Evolutionary conservation across 2,888 invertebrate genomes (phyloP), one percentile per base, ranked within the genome.

Genomic region (Brachynemurus nebulosus): DNA sequence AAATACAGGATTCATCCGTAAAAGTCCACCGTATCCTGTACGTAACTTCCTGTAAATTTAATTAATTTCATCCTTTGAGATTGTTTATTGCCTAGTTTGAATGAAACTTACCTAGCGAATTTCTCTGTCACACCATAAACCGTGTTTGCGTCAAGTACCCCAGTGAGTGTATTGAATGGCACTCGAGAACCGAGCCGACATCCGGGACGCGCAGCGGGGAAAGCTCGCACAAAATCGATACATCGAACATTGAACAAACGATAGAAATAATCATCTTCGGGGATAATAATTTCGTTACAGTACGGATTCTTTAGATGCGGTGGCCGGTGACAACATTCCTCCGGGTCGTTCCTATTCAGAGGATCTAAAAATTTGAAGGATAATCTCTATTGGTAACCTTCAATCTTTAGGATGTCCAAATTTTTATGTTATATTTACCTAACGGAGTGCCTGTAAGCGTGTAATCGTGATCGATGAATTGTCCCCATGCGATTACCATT

Each of bases 401-500:
- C n/a, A 30, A 30, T 12, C n/a, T n/a, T n/a, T n/a, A n/a, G n/a
- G 25, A 21, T 40, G 12, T n/a, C n/a, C n/a, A n/a, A n/a, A n/a
- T n/a, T n/a, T n/a, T n/a, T n/a, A n/a, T 27, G 17, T 3, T 33
- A 11, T 37, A 52, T 67, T 66, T 69, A 89, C 89, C 89, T 50
- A 90, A 69, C 35, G 90, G 88, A 19, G 89, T 90, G 52, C 76
- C 90, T 45, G 89, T 89, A 30, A 90, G 72, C 4, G 90, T 90
- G 56, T 86, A 86, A 64, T 91, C 91, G 69, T 92, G 91, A 66
- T 91, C 91, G 79, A 91, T 88, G 66, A 91, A 90, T 66, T 91
- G 91, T 54, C 91, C 91, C 91, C 91, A 92, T 45, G 90, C 89
- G 54, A 86, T 85, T 46, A 91, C 80, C 84, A 91, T 86, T 55